Conservation (phyloP, 2,888 invertebrate species). For the Melinopterus prodromus region DNA sequence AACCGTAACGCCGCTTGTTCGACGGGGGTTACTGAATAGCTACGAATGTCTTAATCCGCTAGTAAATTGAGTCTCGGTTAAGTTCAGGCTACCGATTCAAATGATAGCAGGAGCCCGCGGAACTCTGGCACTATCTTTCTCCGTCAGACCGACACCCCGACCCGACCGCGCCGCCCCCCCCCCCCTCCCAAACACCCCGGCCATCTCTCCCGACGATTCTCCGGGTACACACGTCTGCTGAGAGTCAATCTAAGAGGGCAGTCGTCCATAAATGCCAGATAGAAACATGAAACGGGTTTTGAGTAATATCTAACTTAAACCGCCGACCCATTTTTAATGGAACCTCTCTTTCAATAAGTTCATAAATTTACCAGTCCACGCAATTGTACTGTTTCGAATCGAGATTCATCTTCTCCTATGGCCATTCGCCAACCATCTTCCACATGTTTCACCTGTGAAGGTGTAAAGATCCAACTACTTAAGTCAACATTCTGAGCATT, state of each 20-base stretch:
- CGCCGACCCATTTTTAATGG: background rate
- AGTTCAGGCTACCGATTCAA: slow-evolving; percentile 57
- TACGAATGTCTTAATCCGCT: slow-evolving; percentile 62
- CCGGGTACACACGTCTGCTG: slow-evolving; percentile 49
- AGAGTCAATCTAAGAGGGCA: slow-evolving; percentile 54
- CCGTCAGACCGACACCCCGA: slow-evolving; percentile 14
- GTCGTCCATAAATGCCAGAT: slow-evolving; percentile 57
- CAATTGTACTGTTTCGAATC: too few relatives aligned
- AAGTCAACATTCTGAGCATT: too few relatives aligned
- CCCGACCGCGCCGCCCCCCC: slow-evolving; percentile 14
- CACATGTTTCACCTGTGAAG: too few relatives aligned
- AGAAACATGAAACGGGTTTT: slow-evolving; percentile 48
- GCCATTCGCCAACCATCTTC: too few relatives aligned
- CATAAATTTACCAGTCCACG: background rate
- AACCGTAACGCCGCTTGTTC: slow-evolving; percentile 62
- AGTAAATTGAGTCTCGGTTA: slow-evolving; percentile 61
- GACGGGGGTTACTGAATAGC: slow-evolving; percentile 61
- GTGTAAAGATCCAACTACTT: too few relatives aligned
- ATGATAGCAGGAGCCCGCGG: slow-evolving; percentile 46
- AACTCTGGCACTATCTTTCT: slow-evolving; percentile 28
- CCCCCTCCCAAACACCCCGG: slow-evolving; percentile 7
- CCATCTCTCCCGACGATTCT: slow-evolving; percentile 8
- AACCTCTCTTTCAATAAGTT: background rate
- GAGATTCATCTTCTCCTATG: too few relatives aligned
- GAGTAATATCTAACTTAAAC: slow-evolving; percentile 14